phyloP scores from a whole-genome alignment of 1,140 invertebrate species.

The Mactra quadrangularis region DNA sequence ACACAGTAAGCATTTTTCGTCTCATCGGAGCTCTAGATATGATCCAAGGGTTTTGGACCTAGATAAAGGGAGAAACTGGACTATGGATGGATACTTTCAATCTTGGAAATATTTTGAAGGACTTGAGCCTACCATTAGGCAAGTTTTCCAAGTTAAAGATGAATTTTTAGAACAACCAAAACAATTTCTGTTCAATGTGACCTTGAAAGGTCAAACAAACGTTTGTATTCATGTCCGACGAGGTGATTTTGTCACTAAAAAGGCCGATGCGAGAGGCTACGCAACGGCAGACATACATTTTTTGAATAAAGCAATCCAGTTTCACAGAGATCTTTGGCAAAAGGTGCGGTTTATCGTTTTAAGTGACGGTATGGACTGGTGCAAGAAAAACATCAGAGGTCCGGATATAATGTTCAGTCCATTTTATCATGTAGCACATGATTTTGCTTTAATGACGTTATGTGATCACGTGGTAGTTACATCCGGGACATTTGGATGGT shows the following conservation, averaged over 20 bases:
- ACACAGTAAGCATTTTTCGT: background rate
- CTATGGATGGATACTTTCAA: constrained; percentile 33
- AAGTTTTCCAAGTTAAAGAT: constrained; percentile 6
- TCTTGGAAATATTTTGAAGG: constrained; percentile 37
- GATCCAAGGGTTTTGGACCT: background rate
- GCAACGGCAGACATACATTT: constrained; percentile 39
- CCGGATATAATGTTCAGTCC: constrained; percentile 57
- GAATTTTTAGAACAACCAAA: background rate
- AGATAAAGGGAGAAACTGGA: background rate
- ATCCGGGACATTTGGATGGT: constrained; percentile 79
- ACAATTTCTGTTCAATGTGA: constrained; percentile 4
- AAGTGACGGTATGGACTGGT: constrained; percentile 70
- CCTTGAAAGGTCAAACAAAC: background rate
- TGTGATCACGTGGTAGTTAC: constrained; percentile 79
- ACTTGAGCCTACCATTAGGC: background rate
- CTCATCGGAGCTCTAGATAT: background rate
- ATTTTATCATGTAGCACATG: constrained; percentile 69
- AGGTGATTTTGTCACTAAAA: constrained; percentile 1
- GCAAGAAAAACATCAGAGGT: constrained; percentile 32
- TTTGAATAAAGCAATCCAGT: constrained; percentile 55
- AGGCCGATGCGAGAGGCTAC: constrained; percentile 6
- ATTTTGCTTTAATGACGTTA: constrained; percentile 71
- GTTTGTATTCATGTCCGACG: constrained; percentile 4
- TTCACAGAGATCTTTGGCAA: constrained; percentile 42
- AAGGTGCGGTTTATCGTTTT: constrained; percentile 65